phyloP scores from a whole-genome alignment of 2,888 invertebrate species.

The Nephrotoma appendiculata region DNA sequence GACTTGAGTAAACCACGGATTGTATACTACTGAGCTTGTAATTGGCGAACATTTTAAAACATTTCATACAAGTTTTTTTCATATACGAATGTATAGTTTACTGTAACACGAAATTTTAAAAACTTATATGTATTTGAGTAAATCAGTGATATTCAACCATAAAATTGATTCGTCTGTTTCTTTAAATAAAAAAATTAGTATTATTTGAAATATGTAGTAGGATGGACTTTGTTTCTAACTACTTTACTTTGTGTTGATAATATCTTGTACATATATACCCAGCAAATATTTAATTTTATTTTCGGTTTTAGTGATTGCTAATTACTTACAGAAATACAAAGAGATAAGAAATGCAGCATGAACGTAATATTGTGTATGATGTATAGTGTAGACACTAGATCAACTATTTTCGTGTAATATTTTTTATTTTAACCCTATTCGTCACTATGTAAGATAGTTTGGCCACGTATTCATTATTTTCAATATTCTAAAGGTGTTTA shows the following conservation, averaged over 20 bases:
- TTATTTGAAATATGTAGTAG: neutral
- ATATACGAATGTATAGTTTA: neutral
- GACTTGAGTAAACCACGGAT: neutral
- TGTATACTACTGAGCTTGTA: neutral
- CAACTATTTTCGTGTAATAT: neutral
- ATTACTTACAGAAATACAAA: neutral
- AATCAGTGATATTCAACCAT: neutral
- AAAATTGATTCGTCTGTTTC: neutral
- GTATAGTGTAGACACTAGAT: neutral
- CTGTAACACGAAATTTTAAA: neutral
- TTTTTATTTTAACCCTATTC: neutral
- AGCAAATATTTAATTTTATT: neutral
- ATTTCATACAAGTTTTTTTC: neutral
- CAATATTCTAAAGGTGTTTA: neutral
- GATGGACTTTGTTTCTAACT: neutral
- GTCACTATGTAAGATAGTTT: neutral
- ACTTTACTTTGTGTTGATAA: neutral
- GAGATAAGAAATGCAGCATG: neutral
- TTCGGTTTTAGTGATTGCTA: neutral
- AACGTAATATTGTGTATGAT: neutral
- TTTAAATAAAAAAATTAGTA: neutral
- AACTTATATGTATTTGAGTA: neutral
- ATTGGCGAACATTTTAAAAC: neutral
- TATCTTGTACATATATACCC: neutral
- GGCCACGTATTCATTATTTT: neutral